Evolutionary conservation across 2,113 vertebrate species (phyloP).

Genomic region (Corythornis madagascariensis): DNA sequence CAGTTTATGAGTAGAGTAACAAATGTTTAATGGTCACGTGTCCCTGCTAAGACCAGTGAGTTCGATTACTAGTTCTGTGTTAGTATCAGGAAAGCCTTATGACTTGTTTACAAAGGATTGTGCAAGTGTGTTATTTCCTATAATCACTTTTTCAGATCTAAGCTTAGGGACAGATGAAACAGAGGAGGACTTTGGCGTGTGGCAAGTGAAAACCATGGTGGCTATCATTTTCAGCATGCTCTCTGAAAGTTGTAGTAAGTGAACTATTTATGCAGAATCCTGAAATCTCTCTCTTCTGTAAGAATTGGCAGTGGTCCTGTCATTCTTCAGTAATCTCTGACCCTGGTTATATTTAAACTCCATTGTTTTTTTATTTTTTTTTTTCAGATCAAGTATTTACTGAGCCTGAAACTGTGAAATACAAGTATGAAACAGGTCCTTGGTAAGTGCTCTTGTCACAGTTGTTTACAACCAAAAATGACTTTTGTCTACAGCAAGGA

Average conservation of each 20-base stretch:
- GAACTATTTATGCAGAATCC: not conserved
- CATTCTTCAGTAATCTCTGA: not conserved
- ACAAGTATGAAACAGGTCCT: slow-evolving; percentile 94
- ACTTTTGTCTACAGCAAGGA: not conserved
- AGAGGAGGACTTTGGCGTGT: slow-evolving; percentile 84
- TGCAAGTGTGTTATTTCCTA: slow-evolving; percentile 45
- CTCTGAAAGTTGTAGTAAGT: slow-evolving; percentile 87
- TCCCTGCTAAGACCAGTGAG: not conserved
- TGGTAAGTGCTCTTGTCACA: slow-evolving; percentile 78
- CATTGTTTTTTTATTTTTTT: not conserved
- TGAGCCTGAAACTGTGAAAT: slow-evolving; percentile 87
- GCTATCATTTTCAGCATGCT: slow-evolving; percentile 84
- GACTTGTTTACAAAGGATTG: not conserved
- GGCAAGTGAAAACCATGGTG: slow-evolving; percentile 91
- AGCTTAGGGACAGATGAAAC: slow-evolving; percentile 82
- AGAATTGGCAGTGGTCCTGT: not conserved
- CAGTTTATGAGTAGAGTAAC: not conserved
- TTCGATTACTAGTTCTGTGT: not conserved
- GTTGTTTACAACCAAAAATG: not conserved
- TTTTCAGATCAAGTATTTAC: slow-evolving; percentile 83
- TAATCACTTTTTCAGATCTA: slow-evolving; percentile 75
- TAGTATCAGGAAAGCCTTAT: not conserved
- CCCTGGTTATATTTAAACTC: not conserved
- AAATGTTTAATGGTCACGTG: not conserved
- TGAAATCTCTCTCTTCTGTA: not conserved